Percentiles rank a stretch among this genome's conserved stretches.
Evolutionary conservation across 2,888 invertebrate species (phyloP).

Genomic region (Pycnomerus fuliginosus): DNA sequence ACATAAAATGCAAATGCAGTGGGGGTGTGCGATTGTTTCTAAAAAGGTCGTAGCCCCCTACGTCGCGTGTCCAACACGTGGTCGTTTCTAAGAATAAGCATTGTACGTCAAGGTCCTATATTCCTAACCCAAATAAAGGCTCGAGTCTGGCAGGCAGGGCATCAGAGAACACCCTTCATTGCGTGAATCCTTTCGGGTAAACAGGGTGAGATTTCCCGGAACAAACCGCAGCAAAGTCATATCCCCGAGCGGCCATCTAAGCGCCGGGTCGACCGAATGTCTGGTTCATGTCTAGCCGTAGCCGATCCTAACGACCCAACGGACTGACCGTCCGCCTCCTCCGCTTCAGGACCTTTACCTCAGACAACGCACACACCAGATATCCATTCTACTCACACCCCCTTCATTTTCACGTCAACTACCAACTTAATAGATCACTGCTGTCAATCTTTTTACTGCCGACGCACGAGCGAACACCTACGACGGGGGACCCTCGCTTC

Average conservation of each 20-base stretch:
- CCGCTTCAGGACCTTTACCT: conserved; percentile 40
- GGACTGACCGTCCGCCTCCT: conserved; percentile 30
- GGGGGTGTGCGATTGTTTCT: conserved; percentile 5
- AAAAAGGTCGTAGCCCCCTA: conserved; percentile 9
- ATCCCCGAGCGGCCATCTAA: conserved; percentile 44
- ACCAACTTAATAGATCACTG: conserved; percentile 20
- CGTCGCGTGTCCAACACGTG: conserved; percentile 30
- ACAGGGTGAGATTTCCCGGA: conserved; percentile 43
- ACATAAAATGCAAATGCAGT: no score
- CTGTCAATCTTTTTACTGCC: conserved; percentile 21
- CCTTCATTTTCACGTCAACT: conserved; percentile 23
- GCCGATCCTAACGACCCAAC: conserved; percentile 37
- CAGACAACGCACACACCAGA: conserved; percentile 39
- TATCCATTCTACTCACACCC: conserved; percentile 12
- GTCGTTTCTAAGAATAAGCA: conserved; percentile 37
- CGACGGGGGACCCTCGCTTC: background rate
- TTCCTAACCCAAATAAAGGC: conserved; percentile 40
- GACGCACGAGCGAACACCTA: conserved; percentile 5
- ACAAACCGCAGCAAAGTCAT: conserved; percentile 42
- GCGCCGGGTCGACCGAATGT: conserved; percentile 30
- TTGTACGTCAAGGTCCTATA: conserved; percentile 35
- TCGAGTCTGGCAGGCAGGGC: conserved; percentile 24
- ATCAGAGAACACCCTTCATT: conserved; percentile 26
- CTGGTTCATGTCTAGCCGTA: conserved; percentile 47
- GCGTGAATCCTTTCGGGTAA: conserved; percentile 46